phyloP scores from a whole-genome alignment of 2,888 invertebrate genomes.

The Gibbula magus region DNA sequence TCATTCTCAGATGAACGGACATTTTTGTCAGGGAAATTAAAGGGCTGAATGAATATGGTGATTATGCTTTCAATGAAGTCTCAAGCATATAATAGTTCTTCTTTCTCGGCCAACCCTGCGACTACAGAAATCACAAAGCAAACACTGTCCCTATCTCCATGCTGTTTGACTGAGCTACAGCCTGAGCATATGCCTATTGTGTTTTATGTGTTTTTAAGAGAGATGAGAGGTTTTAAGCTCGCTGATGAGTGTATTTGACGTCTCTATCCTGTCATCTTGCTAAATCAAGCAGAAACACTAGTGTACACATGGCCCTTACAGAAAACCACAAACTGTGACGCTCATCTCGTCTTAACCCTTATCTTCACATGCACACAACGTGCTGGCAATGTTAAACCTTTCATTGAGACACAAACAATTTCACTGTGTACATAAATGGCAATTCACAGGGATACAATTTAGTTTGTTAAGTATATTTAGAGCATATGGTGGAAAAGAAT shows the following conservation, averaged over 20 bases:
- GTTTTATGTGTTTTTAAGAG: conserved; percentile 11
- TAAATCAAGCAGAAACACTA: neutral
- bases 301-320: too few species aligned
- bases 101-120: neutral
- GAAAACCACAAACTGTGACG: too few species aligned
- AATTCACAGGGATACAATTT: too few species aligned
- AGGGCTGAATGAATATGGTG: neutral
- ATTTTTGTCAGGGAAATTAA: neutral
- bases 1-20: too few species aligned
- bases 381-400: too few species aligned
- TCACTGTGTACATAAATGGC: too few species aligned
- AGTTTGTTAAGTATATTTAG: too few species aligned
- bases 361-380: too few species aligned
- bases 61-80: neutral
- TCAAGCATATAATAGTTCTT: neutral
- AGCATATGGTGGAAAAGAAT: too few species aligned
- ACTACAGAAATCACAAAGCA: neutral
- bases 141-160: neutral
- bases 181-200: conserved; percentile 4
- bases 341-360: too few species aligned
- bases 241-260: neutral
- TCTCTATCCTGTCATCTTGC: neutral
- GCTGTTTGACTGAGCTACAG: neutral
- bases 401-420: too few species aligned
- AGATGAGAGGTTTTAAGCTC: neutral